Percentiles rank a stretch among this genome's conserved stretches.
phyloP scores from a whole-genome alignment of 1,140 invertebrate species.

The Drosophila subpulchrella region DNA sequence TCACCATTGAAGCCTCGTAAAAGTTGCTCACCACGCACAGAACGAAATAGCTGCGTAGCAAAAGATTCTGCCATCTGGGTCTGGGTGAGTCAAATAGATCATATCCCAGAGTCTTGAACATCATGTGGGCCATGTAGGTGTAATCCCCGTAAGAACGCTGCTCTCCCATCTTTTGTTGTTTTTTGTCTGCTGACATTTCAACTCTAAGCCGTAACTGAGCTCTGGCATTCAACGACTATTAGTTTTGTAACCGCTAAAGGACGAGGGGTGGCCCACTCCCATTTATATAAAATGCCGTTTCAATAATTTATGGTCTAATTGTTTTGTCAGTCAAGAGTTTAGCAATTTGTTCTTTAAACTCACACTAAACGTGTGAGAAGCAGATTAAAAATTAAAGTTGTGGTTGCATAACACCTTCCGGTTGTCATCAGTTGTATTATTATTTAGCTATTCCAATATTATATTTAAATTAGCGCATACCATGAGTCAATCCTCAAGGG shows the following conservation, averaged over 20 bases:
- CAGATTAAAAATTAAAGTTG: constrained; percentile 13
- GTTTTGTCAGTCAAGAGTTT: constrained; percentile 11
- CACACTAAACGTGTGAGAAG: background rate
- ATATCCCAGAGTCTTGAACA: constrained; percentile 51
- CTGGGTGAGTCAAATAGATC: constrained; percentile 44
- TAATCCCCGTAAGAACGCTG: constrained; percentile 50
- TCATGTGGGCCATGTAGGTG: constrained; percentile 40
- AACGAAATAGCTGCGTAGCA: constrained; percentile 20
- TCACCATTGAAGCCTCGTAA: constrained; percentile 36
- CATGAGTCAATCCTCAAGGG: no score
- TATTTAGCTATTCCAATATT: no score
- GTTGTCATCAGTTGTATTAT: background rate
- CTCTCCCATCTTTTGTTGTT: background rate
- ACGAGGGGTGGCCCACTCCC: background rate
- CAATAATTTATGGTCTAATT: constrained; percentile 43
- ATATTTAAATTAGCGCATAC: no score
- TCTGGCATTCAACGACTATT: background rate
- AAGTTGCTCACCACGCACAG: constrained; percentile 31
- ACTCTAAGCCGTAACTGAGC: constrained; percentile 25
- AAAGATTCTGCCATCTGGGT: constrained; percentile 20
- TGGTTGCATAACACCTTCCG: background rate
- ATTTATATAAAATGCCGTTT: constrained; percentile 8
- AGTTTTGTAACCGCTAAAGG: constrained; percentile 39
- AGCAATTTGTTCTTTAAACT: constrained; percentile 6
- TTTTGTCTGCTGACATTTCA: constrained; percentile 6